Base-by-base conservation (phyloP, 2,113 vertebrate species). In the Girardinichthys multiradiatus region DNA sequence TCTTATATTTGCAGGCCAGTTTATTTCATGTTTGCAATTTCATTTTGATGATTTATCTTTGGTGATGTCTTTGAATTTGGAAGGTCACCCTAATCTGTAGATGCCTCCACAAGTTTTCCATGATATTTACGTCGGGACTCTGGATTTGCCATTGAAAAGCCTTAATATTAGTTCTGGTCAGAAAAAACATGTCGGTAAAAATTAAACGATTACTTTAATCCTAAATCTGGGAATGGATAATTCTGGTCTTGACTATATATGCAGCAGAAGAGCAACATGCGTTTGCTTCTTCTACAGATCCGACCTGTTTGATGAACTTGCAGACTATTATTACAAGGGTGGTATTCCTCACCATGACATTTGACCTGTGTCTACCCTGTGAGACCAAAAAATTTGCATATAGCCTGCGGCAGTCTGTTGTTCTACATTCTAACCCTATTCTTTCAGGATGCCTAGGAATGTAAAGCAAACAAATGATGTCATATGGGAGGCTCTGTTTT, bases 301-400 rank as follows among this genome's bases (percentile, higher is more conserved):
- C n/a, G 17, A 28, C 7, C 63, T 42, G 14, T 28, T 29, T 30
- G 3, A 45, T 19, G 4, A 48, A 29, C 42, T 29, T 26, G 9
- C 15, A 21, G 19, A 17, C 28, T 48, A 21, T 48, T 48, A 29
- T 21, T 29, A 29, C 19, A 24, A 11, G 6, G 51, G 28, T 57
- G 48, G 21, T 24, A 0, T n/a, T 24, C 27, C 17, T 37, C 31
- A 51, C 30, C 29, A 12, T 76, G 72, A 64, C 68, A 6, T 72
- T 11, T 85, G 58, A 81, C 57, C 35, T 51, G 68, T 37, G n/a
- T 74, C 27, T 4, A 61, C 29, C 74, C 65, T 45, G 54, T 73
- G 28, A n/a, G 28, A 69, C 13, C 42, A 76, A 39, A 71, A 26
- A 24, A 2, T 19, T 19, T 77, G 60, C n/a, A 74, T 11, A 28